Base-by-base conservation (phyloP, 2,888 invertebrate genomes). In the Caenorhabditis sulstoni region DNA sequence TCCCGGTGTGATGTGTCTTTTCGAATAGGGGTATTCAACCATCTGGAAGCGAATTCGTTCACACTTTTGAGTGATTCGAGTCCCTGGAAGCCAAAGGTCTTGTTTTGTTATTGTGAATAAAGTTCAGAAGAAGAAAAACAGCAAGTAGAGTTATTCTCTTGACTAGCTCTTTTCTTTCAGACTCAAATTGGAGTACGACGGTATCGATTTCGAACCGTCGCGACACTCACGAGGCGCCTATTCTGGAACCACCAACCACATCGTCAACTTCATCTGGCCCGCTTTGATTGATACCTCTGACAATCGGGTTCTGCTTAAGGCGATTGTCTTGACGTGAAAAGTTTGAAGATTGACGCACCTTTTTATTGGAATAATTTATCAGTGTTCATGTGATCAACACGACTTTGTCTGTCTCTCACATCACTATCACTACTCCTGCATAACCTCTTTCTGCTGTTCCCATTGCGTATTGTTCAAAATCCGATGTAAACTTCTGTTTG, bases 231-330 rank as follows among this genome's bases (percentile, higher is more conserved):
- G 81, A 47, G 78, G 65, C 41, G 81, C 66, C 39, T 75, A 79
- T 18, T 76, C 73, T 39, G 76, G 73, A 45, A 71, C 68, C 7
- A 64, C 61, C 29, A 73, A 62, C 53, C 61, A 73, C n/a, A 70
- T 86, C 62, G 65, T 76, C 22, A 65, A 81, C 53, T 83, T 81
- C 52, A 70, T 86, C 12, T 86, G 86, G 86, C 86, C 86, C 0
- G 82, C 80, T 52, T 79, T 86, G 37, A 67, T 83, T 50, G 86
- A 86, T 71, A 73, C 73, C 9, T 55, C 67, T 11, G 79, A 82
- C 50, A 73, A 80, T 62, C 78, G 79, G 45, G 81, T 82, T 11
- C 79, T 82, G 18, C 78, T 84, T 11, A 85, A 85, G 65, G 85
- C 84, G 2, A 81, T 85, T 50, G 86, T 86, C 45, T 66, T 85